Evolutionary conservation across 2,113 vertebrate species (phyloP), one percentile per base, ranked within the genome.

Genomic region (Microtus ochrogaster): DNA sequence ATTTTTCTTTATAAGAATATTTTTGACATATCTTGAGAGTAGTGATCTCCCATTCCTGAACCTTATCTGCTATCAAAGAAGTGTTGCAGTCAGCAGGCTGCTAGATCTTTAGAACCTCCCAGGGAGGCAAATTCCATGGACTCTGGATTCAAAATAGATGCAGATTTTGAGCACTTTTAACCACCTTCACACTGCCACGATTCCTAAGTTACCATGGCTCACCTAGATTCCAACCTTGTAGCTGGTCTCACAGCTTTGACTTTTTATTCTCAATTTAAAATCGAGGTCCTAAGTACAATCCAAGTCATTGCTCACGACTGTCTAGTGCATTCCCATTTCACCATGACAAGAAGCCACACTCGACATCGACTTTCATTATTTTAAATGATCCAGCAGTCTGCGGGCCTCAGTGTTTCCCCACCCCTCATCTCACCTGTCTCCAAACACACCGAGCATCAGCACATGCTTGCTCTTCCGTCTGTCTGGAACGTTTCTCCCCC

Each of bases 241-340:
- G 19, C 17, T 83, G n/a, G n/a, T 63, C 58, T 63, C 81, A 41
- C 7, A 41, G 24, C 21, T 94, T 94, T 87, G 83, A 63, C 33
- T 76, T 81, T 97, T 89, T 92, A 61, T 82, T 61, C n/a, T 61
- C 49, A 90, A 96, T n/a, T 87, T 49, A 90, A 96, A 96, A 92
- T 85, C 73, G 33, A 95, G 49, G 79, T 55, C 72, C 65, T 96
- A 96, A 96, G 92, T 81, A 63, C 76, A 94, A 91, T 52, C 76
- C 36, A 94, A 95, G 83, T 76, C 14, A 89, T 39, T 89, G 89
- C 44, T 92, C 36, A 90, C 84, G 41, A 94, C 14, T 90, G 13
- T 81, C 39, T 85, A 94, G 28, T 58, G 33, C n/a, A 84, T 89
- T 22, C 49, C 28, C 36, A 61, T 90, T 94, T 94, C 66, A 85